Percentiles rank a stretch among this genome's conserved stretches.
Evolutionary conservation across 2,888 invertebrate species (phyloP).

Genomic region (Macrophya alboannulata): DNA sequence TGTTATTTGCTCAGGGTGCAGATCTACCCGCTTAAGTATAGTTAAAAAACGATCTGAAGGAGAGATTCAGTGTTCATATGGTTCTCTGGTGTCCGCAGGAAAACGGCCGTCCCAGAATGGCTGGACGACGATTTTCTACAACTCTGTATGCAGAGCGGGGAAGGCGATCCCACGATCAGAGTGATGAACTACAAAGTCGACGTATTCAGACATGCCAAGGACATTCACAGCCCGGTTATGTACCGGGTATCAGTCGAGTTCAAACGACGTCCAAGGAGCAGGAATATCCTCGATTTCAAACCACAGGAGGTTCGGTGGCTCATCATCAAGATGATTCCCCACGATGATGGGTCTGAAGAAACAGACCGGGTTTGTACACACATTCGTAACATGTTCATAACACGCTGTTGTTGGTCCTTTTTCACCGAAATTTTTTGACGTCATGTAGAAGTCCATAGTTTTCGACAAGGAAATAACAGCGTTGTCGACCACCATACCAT

Average conservation of each 20-base stretch:
- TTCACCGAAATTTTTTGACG: background rate
- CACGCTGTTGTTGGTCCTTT: background rate
- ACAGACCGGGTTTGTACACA: background rate
- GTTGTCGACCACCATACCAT: conserved; percentile 45
- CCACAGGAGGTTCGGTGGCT: conserved; percentile 47
- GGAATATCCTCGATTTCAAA: conserved; percentile 56
- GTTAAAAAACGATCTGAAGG: background rate
- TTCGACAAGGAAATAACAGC: conserved; percentile 51
- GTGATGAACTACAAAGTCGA: conserved; percentile 49
- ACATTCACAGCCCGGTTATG: background rate
- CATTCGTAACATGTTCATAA: background rate
- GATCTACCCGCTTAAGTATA: background rate
- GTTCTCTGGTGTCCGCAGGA: conserved; percentile 13
- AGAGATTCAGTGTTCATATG: background rate
- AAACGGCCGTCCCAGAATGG: conserved; percentile 50
- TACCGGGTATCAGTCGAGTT: conserved; percentile 54
- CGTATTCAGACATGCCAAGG: background rate
- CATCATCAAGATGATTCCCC: conserved; percentile 41
- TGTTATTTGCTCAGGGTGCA: background rate
- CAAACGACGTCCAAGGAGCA: conserved; percentile 55
- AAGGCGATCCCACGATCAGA: conserved; percentile 55
- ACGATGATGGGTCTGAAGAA: background rate
- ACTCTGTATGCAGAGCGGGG: conserved; percentile 56
- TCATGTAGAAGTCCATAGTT: background rate
- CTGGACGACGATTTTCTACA: conserved; percentile 57